Base-by-base conservation (phyloP, 2,113 vertebrate genomes). In the Stegostoma tigrinum region DNA sequence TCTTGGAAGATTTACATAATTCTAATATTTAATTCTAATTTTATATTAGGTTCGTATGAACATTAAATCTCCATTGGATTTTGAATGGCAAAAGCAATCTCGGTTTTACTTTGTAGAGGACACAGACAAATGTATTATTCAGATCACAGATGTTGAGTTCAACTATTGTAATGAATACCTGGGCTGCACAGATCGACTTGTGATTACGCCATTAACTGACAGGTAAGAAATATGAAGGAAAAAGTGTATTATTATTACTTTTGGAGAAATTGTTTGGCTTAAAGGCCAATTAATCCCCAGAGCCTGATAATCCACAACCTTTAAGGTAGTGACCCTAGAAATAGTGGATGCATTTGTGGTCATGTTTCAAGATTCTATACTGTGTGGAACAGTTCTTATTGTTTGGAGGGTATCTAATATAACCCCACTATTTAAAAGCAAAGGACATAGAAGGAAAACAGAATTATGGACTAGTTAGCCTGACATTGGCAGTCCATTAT, bases 51-150 rank as follows among this genome's bases (percentile, higher is more conserved):
- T 97, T 55, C 96, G 70, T 34, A 97, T 97, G 97, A 97, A 97
- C 34, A 96, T 97, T 96, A 97, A 97, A 96, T 97, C 97, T 95
- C 89, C 97, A 0, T 97, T 97, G 95, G 97, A 97, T 96, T 97
- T 97, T 97, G 97, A 97, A 96, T 97, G 97, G 97, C 97, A 97
- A 96, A 97, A 97, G 55, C 97, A 97, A 6, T 97, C 97, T 95
- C 96, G 97, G 89, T 97, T 97, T 97, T 97, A 97, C 96, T 97
- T 97, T 96, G 96, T 97, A 45, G 97, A 97, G 96, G 97, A 97
- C 95, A 72, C 96, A 96, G 97, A 97, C 96, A 97, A 97, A 96
- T 97, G 97, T 66, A 5, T 97, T 95, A 96, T 97, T 95, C 97
- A 96, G 96, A 97, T 97, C 96, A 97, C 97, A 85, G 97, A 97